phyloP scores from a whole-genome alignment of 1,140 invertebrate genomes.

The Periplaneta americana region DNA sequence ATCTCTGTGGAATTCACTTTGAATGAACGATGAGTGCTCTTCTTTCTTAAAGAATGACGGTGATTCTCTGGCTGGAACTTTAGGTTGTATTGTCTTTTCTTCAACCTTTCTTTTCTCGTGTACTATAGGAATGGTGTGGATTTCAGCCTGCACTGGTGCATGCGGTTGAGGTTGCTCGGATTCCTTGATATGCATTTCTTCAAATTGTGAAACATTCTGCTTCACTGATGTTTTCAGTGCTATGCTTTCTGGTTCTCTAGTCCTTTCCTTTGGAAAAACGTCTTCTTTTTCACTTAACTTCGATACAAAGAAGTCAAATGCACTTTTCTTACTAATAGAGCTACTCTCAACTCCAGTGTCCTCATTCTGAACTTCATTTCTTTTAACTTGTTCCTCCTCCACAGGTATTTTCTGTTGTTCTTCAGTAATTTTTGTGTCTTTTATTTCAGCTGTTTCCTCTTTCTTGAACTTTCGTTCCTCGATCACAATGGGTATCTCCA shows the following conservation, averaged over 20 bases:
- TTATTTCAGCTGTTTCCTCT: constrained; percentile 5
- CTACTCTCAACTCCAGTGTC: constrained; percentile 38
- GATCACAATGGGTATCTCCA: neutral
- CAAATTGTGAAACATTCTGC: neutral
- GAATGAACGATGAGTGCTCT: neutral
- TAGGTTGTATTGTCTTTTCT: neutral
- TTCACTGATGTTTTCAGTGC: neutral
- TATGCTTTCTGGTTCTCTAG: neutral
- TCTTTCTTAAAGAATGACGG: neutral
- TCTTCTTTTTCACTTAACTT: constrained; percentile 42
- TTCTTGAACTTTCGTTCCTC: neutral
- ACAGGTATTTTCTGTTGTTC: neutral
- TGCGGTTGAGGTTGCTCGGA: neutral
- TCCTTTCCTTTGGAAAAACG: neutral
- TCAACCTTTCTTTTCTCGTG: neutral
- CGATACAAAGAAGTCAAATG: constrained; percentile 52
- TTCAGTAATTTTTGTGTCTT: neutral
- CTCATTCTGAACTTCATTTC: constrained; percentile 22
- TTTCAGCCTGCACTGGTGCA: neutral
- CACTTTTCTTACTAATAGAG: constrained; percentile 42
- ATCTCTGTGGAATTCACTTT: neutral
- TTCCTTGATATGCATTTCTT: neutral
- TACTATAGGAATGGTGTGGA: neutral
- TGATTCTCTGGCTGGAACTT: neutral
- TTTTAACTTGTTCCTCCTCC: neutral